phyloP scores from a whole-genome alignment of 2,888 invertebrate species.

The Lasioglossum lativentre region DNA sequence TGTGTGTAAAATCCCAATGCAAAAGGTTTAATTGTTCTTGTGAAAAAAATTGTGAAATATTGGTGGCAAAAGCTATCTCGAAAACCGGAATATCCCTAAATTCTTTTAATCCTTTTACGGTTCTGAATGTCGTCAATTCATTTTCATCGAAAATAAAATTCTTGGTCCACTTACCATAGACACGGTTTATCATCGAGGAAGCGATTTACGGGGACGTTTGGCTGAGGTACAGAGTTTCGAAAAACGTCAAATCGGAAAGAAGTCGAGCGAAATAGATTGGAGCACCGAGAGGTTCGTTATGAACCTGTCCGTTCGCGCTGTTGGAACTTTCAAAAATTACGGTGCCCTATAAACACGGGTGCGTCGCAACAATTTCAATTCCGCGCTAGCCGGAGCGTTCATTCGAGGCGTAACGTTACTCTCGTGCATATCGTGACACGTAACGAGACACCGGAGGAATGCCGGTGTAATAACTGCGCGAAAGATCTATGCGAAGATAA shows the following conservation, averaged over 20 bases:
- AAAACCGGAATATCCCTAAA: too few relatives aligned
- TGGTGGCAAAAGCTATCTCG: too few relatives aligned
- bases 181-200: neutral
- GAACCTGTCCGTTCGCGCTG: neutral
- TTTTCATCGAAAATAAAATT: neutral
- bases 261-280: neutral
- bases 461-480: constrained; percentile 40
- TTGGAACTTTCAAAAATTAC: constrained; percentile 14
- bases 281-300: neutral
- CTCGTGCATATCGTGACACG: constrained; percentile 27
- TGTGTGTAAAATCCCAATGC: too few relatives aligned
- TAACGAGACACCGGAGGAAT: constrained; percentile 46
- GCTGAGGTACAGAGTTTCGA: neutral
- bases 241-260: neutral
- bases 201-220: neutral
- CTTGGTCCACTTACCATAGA: neutral
- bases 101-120: neutral
- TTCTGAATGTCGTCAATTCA: neutral
- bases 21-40: too few relatives aligned
- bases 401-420: constrained; percentile 19
- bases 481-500: constrained; percentile 43
- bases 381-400: neutral
- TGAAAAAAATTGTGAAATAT: too few relatives aligned
- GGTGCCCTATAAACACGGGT: constrained; percentile 18
- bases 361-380: constrained; percentile 25